Base-by-base conservation (phyloP, 2,113 vertebrate species). In the Holacanthus passer region DNA sequence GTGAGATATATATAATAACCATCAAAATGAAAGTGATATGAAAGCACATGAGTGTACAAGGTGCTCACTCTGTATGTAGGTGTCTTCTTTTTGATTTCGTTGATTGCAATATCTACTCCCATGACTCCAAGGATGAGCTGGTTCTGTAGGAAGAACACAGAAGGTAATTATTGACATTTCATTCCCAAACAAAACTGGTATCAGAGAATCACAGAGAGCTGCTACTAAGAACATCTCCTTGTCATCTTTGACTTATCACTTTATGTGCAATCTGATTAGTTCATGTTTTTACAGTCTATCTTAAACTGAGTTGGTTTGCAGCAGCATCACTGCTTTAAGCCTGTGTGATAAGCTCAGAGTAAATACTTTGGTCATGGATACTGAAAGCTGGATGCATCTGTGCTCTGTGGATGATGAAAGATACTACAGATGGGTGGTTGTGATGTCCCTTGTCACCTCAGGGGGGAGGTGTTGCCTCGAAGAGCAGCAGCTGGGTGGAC, bases 101-200 rank as follows among this genome's bases (percentile, higher is more conserved):
- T 97, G 81, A 99, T 96, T 45, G 97, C 97, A 62, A 99, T 96
- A 1, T 99, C 98, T 0, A 99, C 98, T 52, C 98, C 98, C 97
- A 99, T 99, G 83, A 99, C 98, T 0, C 98, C 98, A 19, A 99
- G 95, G 89, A 99, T 98, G 73, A 99, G 96, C 95, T 99, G 98
- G 92, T 98, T 99, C 97, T 99, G 88, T 32, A 27, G 17, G 45
- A 76, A 69, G n/a, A 71, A 81, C 29, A 81, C 29, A 74, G 0
- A 31, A 74, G 52, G 73, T n/a, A 52, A 62, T 31, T 43, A 64
- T 75, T 73, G 63, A 24, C 4, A 73, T 75, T 65, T 73, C 11
- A 56, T 62, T 50, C 64, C 71, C 55, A 77, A 24, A 24, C 5
- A 1, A 0, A 59, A 48, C 31, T 1, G 45, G 13, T 48, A 37